Percentiles rank a stretch among this genome's conserved stretches.
These are phyloP conservation scores for Chalcosyrphus nemorum DNA, from an alignment of 2,888 invertebrate species.

Conservation along the genomic window DNA sequence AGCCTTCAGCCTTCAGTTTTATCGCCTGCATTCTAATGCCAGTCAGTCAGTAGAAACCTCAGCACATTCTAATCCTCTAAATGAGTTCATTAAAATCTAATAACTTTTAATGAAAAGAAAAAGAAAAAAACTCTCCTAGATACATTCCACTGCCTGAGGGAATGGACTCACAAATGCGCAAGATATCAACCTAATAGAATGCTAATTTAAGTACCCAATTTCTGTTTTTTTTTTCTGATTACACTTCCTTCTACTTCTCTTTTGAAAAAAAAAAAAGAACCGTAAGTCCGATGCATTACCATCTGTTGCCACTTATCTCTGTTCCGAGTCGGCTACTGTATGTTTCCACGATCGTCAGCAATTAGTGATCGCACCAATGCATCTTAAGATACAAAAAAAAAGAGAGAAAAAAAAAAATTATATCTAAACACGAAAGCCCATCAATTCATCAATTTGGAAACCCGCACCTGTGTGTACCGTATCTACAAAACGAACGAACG, in stretches of 20 bases:
- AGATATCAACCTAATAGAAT: background rate
- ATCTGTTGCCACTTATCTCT: constrained; percentile 3
- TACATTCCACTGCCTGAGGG: background rate
- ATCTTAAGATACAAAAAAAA: constrained; percentile 3
- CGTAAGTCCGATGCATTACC: constrained; percentile 18
- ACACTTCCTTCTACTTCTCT: background rate
- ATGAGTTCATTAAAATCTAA: background rate
- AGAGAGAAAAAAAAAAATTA: background rate
- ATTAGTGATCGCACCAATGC: constrained; percentile 45
- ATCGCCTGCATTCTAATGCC: background rate
- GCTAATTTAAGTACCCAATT: constrained; percentile 12
- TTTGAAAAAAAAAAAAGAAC: constrained; percentile 13
- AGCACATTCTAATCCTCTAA: background rate
- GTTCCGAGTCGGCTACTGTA: constrained; percentile 18
- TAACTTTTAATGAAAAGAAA: background rate
- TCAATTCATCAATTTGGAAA: constrained; percentile 17
- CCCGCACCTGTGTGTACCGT: constrained; percentile 2
- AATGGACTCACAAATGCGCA: background rate
- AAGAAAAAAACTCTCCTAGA: background rate
- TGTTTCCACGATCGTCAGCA: constrained; percentile 15
- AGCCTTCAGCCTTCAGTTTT: background rate
- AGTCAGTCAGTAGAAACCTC: too few species aligned
- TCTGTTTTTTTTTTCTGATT: too few species aligned
- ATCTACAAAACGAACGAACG: background rate
- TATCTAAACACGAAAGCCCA: background rate